Conservation (phyloP, 2,113 vertebrate species). For the Beaufortia kweichowensis region DNA sequence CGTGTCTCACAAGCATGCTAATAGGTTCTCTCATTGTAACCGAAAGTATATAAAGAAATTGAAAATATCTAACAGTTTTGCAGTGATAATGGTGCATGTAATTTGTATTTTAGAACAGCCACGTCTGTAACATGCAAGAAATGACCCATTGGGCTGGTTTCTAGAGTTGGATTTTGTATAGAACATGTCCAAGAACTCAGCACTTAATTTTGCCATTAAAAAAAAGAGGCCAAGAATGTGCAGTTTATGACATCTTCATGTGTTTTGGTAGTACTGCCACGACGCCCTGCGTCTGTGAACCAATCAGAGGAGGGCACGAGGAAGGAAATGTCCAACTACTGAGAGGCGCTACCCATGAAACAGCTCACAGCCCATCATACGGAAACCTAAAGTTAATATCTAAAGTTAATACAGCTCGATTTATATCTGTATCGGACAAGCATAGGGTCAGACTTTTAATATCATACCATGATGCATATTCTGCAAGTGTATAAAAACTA, state of each 20-base stretch:
- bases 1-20: constrained; percentile 24
- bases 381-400: background rate
- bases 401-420: constrained; percentile 22
- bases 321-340: too few relatives aligned
- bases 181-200: constrained; percentile 6
- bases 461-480: constrained; percentile 8
- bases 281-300: constrained; percentile 27
- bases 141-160: constrained; percentile 17
- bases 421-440: background rate
- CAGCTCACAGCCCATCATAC: background rate
- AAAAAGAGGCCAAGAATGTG: constrained; percentile 4
- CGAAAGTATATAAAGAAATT: constrained; percentile 15
- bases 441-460: background rate
- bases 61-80: constrained; percentile 26
- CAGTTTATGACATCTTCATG: background rate
- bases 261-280: constrained; percentile 7
- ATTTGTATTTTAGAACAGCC: constrained; percentile 22
- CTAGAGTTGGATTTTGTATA: background rate
- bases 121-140: constrained; percentile 46
- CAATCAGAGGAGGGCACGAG: constrained; percentile 25
- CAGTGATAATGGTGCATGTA: constrained; percentile 13
- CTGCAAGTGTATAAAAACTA: constrained; percentile 11
- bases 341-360: background rate
- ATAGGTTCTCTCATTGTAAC: constrained; percentile 16
- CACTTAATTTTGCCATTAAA: constrained; percentile 4